Base-by-base conservation (phyloP, 2,888 invertebrate genomes). In the Caenorhabditis angaria region DNA sequence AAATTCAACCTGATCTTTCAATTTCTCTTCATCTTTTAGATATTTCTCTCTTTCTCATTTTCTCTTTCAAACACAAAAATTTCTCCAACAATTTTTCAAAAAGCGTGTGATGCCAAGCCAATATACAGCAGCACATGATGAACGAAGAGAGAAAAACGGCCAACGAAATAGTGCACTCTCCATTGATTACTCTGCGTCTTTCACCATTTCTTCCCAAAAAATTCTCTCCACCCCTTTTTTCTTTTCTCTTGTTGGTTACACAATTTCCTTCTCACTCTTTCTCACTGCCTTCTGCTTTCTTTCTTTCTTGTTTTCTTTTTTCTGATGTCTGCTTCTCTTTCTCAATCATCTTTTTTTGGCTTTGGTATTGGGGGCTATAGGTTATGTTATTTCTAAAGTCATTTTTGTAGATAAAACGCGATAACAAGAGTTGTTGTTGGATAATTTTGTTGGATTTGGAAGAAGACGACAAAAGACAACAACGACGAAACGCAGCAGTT, bases 171-270 rank as follows among this genome's bases (percentile, higher is more conserved):
- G 20, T 57, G 41, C 64, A 50, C n/a, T 32, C 12, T 62, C 22
- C 58, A 57, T 50, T 50, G 53, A 50, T 56, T 56, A 56, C 58
- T 29, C 70, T 65, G 41, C 50, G 50, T 67, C 64, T 61, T 61
- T 65, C 18, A 24, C 55, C 24, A n/a, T 51, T 22, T n/a, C 54
- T 8, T 54, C 54, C 24, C 54, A 12, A n/a, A 10, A 8, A 8
- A n/a, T n/a, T 28, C 18, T 8, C 57, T 20, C n/a, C 29, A 5
- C 35, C 27, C 57, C 14, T 14, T 54, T 6, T 54, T 14, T 12
- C 25, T 22, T 25, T 24, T 6, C 41, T 20, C 25, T 18, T 35
- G 5, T 47, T 56, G 32, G 51, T 27, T 47, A 24, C 53, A 14
- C 56, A 29, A 22, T 53, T 57, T 47, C 14, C 47, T 48, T 56